These are phyloP conservation scores for Gadus macrocephalus DNA, from an alignment of 2,113 vertebrate genomes.

Conservation along the genomic window DNA sequence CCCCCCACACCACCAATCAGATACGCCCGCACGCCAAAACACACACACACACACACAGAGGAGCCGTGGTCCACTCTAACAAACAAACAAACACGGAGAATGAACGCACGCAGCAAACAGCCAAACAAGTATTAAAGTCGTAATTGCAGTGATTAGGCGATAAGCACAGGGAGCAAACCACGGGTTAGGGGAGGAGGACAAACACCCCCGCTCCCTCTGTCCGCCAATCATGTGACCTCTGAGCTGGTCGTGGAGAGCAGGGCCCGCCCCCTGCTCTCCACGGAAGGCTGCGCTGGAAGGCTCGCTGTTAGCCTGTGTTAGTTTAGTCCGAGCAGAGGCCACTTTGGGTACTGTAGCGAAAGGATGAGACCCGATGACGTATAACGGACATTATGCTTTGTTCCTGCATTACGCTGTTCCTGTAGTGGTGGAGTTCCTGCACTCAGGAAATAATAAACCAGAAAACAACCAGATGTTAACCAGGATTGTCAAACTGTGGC, in stretches of 20 bases:
- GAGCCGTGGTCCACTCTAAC: background rate
- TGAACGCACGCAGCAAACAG: conserved; percentile 55
- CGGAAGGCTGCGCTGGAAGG: too few relatives aligned
- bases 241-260: conserved; percentile 19
- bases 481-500: too few relatives aligned
- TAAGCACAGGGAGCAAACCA: conserved; percentile 44
- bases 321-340: too few relatives aligned
- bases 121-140: conserved; percentile 54
- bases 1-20: background rate
- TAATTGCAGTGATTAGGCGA: conserved; percentile 71
- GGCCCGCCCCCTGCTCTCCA: too few relatives aligned
- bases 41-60: background rate
- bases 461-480: too few relatives aligned
- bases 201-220: background rate
- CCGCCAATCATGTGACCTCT: conserved; percentile 50
- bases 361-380: too few relatives aligned
- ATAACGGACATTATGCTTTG: too few relatives aligned
- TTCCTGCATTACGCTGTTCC: too few relatives aligned
- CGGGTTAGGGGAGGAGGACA: conserved; percentile 25
- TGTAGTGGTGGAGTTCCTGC: too few relatives aligned
- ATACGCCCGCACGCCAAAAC: background rate
- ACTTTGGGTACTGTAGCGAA: too few relatives aligned
- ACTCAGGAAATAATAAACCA: background rate
- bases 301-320: too few relatives aligned
- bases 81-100: conserved; percentile 30